Base-by-base conservation (phyloP, 2,113 vertebrate genomes). In the Plectropomus leopardus region DNA sequence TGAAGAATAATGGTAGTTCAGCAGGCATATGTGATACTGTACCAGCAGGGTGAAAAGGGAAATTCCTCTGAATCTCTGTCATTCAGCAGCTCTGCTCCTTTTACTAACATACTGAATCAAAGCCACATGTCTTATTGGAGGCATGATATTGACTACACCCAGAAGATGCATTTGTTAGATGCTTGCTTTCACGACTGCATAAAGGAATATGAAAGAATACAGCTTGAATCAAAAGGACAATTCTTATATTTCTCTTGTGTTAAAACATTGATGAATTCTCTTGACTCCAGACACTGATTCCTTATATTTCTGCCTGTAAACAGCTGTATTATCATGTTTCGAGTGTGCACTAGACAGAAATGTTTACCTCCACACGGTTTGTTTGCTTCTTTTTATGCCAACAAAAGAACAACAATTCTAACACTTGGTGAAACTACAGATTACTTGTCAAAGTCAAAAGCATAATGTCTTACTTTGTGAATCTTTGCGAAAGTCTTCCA, bases 1-100 rank as follows among this genome's bases (percentile, higher is more conserved):
- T 71, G 32, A 51, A 59, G 74, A 86, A 59, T 84, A 80, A 86
- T 82, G 42, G 48, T 63, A 65, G 58, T 55, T 78, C 69, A 55
- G 67, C 54, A 19, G 42, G 50, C 65, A 28, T 19, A 5, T 10
- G 42, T 44, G 53, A 71, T 15, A 44, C 63, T 14, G 51, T 23
- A 59, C 44, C 53, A 51, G 45, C 23, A n/a, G 30, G 11, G 53
- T 67, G n/a, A 53, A 53, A 72, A 64, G 45, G 23, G 50, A 82
- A 32, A 45, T 30, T 72, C 50, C 57, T 19, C 26, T 11, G 14
- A 69, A 78, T 72, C 2, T 42, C 21, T 44, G 44, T 11, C 30
- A 47, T 70, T 73, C 19, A 61, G 24, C 8, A 7, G 13, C 34
- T 26, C 26, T 28, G 7, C 77, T 45, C 7, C 21, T 3, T 26